phyloP scores from a whole-genome alignment of 2,888 invertebrate genomes.

The Ischnus inquisitorius region DNA sequence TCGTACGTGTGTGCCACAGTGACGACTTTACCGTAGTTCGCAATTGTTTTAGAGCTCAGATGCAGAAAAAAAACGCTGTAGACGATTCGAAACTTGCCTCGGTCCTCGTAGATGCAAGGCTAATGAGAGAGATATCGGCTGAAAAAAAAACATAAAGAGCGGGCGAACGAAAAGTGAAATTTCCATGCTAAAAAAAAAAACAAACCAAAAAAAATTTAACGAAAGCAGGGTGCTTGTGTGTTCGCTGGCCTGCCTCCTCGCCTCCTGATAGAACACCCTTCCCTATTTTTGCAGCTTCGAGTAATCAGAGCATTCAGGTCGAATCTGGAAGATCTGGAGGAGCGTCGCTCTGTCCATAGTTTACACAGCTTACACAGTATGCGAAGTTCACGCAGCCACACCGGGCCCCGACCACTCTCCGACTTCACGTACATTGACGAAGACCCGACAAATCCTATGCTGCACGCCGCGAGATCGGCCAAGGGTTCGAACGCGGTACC shows the following conservation, averaged over 20 bases:
- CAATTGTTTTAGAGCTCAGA: conserved; percentile 16
- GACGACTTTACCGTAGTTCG: conserved; percentile 59
- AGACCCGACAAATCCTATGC: conserved; percentile 87
- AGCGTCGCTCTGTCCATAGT: conserved; percentile 99
- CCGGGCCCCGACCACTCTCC: conserved; percentile 91
- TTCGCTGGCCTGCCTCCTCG: conserved; percentile 84
- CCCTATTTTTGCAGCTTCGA: conserved; percentile 97
- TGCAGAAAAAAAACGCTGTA: conserved; percentile 39
- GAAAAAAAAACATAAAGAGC: conserved; percentile 53
- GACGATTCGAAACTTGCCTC: conserved; percentile 52
- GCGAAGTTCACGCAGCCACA: conserved; percentile 92
- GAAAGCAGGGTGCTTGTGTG: conserved; percentile 80
- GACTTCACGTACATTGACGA: conserved; percentile 95
- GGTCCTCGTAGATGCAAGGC: conserved; percentile 50
- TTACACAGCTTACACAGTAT: conserved; percentile 96
- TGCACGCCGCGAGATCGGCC: conserved; percentile 78
- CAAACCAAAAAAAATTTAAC: conserved; percentile 66
- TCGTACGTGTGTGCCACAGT: conserved; percentile 70
- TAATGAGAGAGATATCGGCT: conserved; percentile 60
- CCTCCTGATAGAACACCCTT: conserved; percentile 85
- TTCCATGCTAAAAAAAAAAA: conserved; percentile 59
- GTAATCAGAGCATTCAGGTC: conserved; percentile 99
- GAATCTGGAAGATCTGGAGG: conserved; percentile 99
- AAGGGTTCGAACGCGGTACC: conserved; percentile 83
- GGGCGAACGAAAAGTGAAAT: conserved; percentile 46